phyloP scores from a whole-genome alignment of 2,888 invertebrate species.

The Caenorhabditis angaria region DNA sequence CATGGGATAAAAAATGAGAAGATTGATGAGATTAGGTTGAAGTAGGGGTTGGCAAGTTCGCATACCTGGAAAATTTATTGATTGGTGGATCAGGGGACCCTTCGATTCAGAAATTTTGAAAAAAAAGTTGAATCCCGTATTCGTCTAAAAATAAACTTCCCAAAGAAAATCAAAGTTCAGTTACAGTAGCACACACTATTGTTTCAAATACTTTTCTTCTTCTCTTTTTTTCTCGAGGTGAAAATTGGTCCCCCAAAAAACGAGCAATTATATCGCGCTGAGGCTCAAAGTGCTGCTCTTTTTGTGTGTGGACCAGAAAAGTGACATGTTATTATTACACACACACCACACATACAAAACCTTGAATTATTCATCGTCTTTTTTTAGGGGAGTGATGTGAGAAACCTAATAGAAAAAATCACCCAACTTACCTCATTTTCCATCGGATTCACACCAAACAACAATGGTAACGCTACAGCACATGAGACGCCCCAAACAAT shows the following conservation, averaged over 20 bases:
- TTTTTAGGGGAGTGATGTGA: conserved; percentile 15
- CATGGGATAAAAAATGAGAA: conserved; percentile 99
- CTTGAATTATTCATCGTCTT: conserved; percentile 33
- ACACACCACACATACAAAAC: too few relatives aligned
- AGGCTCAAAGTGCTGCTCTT: too few relatives aligned
- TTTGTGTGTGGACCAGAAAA: conserved; percentile 7
- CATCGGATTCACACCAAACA: conserved; percentile 88
- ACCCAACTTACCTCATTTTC: conserved; percentile 51
- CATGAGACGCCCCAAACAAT: conserved; percentile 94
- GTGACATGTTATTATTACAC: conserved; percentile 41
- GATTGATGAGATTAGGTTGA: conserved; percentile 95
- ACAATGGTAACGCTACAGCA: conserved; percentile 94
- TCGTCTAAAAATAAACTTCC: too few relatives aligned
- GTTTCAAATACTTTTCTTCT: too few relatives aligned
- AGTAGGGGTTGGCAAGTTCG: conserved; percentile 95
- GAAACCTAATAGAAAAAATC: neutral
- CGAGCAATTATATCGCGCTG: too few relatives aligned
- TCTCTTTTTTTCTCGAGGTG: too few relatives aligned
- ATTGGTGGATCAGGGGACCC: too few relatives aligned
- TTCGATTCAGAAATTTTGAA: too few relatives aligned
- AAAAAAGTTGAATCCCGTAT: too few relatives aligned
- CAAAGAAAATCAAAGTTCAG: too few relatives aligned
- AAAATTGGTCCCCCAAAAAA: too few relatives aligned
- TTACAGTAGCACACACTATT: too few relatives aligned
- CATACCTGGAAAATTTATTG: conserved; percentile 78